Evolutionary conservation across 92 coral and sea anemone genomes (phyloP).

Genomic region (Hydrozoanthus gracilis): DNA sequence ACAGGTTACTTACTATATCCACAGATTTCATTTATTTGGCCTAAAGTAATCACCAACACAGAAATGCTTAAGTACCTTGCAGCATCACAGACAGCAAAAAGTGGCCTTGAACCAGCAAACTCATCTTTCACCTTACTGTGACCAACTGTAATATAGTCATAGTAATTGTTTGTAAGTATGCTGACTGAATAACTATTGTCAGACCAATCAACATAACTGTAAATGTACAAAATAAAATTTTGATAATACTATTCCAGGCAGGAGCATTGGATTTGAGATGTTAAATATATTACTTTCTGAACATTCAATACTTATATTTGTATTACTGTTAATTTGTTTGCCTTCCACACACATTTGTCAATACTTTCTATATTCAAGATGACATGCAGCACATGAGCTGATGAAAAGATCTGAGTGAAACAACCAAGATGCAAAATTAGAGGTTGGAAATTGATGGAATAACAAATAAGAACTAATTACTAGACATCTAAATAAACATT

Average conservation of each 20-base stretch:
- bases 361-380: too few species aligned
- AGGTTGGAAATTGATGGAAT: too few species aligned
- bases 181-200: background rate
- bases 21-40: background rate
- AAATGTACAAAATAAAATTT: background rate
- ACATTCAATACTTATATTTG: background rate
- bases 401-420: too few species aligned
- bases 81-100: conserved; percentile 98
- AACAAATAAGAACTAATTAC: background rate
- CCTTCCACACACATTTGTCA: too few species aligned
- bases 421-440: too few species aligned
- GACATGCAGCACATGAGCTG: too few species aligned
- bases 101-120: conserved; percentile 87
- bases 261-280: background rate
- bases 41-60: too few species aligned
- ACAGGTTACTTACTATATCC: too few species aligned
- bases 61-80: conserved; percentile 70
- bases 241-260: too few species aligned
- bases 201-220: too few species aligned
- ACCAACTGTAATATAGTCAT: conserved; percentile 6
- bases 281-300: too few species aligned
- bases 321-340: background rate
- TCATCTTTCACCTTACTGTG: conserved; percentile 66
- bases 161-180: background rate
- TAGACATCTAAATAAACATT: background rate